Conservation (phyloP, 2,888 invertebrate species). For the Muscina levida region DNA sequence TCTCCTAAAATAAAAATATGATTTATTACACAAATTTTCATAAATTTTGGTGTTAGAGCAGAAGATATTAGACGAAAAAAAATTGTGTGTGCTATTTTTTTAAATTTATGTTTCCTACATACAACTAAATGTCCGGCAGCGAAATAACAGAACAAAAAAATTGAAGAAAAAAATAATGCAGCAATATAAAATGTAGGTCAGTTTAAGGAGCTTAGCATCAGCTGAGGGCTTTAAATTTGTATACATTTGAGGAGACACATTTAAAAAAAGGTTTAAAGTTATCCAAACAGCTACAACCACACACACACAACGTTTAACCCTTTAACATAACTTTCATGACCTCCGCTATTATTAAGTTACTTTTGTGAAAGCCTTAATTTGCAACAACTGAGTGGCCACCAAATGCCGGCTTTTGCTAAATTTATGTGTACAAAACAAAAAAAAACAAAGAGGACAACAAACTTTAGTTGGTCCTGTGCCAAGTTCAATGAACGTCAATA, state of each 20-base stretch:
- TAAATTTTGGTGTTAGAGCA: conserved; percentile 38
- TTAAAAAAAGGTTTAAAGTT: not conserved
- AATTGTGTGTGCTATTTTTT: not conserved
- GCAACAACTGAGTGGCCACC: not conserved
- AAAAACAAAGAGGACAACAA: conserved; percentile 23
- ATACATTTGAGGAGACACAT: not conserved
- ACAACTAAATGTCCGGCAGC: not conserved
- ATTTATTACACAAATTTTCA: conserved; percentile 54
- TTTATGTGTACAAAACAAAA: not conserved
- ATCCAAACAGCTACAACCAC: not conserved
- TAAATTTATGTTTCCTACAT: conserved; percentile 56
- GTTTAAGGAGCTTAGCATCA: too few species aligned
- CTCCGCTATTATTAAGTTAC: not conserved
- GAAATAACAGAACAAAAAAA: too few species aligned
- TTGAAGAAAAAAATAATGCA: too few species aligned
- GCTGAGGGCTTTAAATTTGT: not conserved
- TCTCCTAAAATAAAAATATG: conserved; percentile 25
- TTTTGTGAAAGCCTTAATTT: not conserved
- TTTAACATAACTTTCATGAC: conserved; percentile 44
- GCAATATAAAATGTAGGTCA: too few species aligned
- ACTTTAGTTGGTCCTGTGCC: conserved; percentile 60
- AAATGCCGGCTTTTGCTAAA: not conserved
- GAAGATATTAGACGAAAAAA: conserved; percentile 46
- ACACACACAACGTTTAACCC: not conserved
- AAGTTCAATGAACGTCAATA: conserved; percentile 65